Base-by-base conservation (phyloP, 2,888 invertebrate genomes). In the Sinohyriopsis cumingii region DNA sequence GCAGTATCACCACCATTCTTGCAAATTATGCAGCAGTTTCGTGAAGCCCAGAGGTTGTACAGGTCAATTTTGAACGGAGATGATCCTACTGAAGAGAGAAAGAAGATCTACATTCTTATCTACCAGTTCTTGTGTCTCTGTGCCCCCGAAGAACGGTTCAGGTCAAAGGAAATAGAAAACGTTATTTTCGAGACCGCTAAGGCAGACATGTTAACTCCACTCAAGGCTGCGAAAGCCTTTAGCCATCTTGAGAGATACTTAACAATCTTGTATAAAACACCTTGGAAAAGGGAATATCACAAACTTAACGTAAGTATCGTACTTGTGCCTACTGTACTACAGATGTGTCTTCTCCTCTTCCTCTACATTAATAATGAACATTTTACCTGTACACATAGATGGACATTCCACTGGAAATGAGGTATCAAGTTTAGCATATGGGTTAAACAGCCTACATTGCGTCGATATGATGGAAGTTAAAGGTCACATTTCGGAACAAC, bases 261-360 rank as follows among this genome's bases (percentile, higher is more conserved):
- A 18, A 59, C 74, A 25, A 65, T 81, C 19, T 67, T 83, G 59
- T 75, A 67, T 59, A 67, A 77, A 54, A 76, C 75, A 71, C 81
- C 83, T 59, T 83, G 83, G 83, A 83, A 83, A 70, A 65, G 68
- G 28, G 83, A 83, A 65, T 83, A 73, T 62, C 73, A 71, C 53
- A 73, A 65, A 67, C 70, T 83, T 24, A 80, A 79, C 77, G 83
- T 83, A 64, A 72, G 76, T 67, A 25, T 15, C 45, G 15, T 45
- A n/a, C 18, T 66, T 28, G 18, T 7, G n/a, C 33, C 9, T 19
- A 18, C 19, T 33, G 7, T 33, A 33, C 33, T 7, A 1, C 7
- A 33, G 7, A 9, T 9, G 7, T 33, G 33, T 33, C 33, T 54
- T 20, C 9, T 20, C 45, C 15, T 6, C 15, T 18, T 12, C 20